A percentile compares a stretch with the other conserved stretches of the same genome.
Conservation (phyloP, 2,888 invertebrate species). For the Cephus rjabovi region DNA sequence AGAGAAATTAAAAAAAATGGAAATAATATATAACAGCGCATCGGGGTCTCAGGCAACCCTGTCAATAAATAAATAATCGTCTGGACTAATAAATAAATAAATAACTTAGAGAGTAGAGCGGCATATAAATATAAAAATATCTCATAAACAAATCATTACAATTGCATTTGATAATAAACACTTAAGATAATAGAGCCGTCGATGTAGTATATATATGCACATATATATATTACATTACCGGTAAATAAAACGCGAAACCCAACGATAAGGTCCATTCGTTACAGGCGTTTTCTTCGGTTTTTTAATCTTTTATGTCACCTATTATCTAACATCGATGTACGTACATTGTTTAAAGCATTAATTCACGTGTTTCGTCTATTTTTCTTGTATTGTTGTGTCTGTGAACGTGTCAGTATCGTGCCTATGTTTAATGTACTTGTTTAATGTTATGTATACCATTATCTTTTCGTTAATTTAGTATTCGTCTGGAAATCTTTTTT, state of each 20-base stretch:
- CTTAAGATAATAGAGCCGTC: neutral
- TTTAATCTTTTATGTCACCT: constrained; percentile 27
- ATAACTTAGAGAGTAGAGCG: neutral
- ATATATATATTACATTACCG: neutral
- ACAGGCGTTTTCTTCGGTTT: constrained; percentile 2
- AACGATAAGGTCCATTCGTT: neutral
- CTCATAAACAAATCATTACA: neutral
- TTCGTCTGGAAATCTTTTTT: neutral
- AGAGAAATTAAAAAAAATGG: neutral
- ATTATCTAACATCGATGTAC: constrained; percentile 42
- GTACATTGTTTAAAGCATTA: constrained; percentile 41
- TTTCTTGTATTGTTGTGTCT: neutral
- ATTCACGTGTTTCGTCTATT: constrained; percentile 16
- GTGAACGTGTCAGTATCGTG: neutral
- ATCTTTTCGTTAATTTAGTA: neutral
- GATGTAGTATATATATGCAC: neutral
- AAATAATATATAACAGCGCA: neutral
- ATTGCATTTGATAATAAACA: neutral
- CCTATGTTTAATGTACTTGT: neutral
- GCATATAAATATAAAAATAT: neutral
- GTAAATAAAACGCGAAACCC: constrained; percentile 10
- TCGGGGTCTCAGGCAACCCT: neutral
- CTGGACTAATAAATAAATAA: constrained; percentile 1
- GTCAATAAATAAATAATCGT: neutral
- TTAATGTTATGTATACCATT: neutral